Percentiles rank a stretch among this genome's conserved stretches.
Conservation (phyloP, 2,113 vertebrate species). For the Cryptomyrus ogoouensis region DNA sequence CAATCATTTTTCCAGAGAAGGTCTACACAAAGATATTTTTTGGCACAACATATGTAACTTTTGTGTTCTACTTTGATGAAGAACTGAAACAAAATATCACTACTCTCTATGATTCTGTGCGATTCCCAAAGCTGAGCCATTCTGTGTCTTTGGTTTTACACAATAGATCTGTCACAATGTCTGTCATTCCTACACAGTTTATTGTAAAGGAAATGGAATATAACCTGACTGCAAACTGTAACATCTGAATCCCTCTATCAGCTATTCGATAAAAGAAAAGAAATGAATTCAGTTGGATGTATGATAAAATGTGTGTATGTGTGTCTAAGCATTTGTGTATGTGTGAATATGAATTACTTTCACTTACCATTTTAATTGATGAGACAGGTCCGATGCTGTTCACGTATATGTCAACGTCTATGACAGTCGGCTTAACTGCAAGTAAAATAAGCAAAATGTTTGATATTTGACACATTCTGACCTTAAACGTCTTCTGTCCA, state of each 20-base stretch:
- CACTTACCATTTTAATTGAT: constrained; percentile 92
- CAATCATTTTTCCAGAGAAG: not conserved
- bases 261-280: not conserved
- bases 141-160: not conserved
- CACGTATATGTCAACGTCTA: constrained; percentile 87
- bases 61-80: not conserved
- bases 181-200: not conserved
- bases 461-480: not conserved
- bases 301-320: not conserved
- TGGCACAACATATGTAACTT: not conserved
- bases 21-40: not conserved
- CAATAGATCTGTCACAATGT: not conserved
- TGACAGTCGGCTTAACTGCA: constrained; percentile 82
- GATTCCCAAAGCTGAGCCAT: not conserved
- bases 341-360: not conserved
- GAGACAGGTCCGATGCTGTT: constrained; percentile 93
- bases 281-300: not conserved
- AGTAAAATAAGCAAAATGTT: constrained; percentile 15
- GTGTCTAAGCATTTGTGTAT: not conserved
- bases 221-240: not conserved
- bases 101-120: not conserved
- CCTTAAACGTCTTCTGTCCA: not conserved
- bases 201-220: not conserved
- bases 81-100: not conserved
- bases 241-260: not conserved